Evolutionary conservation across 2,797 vertebrate species (phyloP).

Genomic region (Phrynocephalus vlangalii): DNA sequence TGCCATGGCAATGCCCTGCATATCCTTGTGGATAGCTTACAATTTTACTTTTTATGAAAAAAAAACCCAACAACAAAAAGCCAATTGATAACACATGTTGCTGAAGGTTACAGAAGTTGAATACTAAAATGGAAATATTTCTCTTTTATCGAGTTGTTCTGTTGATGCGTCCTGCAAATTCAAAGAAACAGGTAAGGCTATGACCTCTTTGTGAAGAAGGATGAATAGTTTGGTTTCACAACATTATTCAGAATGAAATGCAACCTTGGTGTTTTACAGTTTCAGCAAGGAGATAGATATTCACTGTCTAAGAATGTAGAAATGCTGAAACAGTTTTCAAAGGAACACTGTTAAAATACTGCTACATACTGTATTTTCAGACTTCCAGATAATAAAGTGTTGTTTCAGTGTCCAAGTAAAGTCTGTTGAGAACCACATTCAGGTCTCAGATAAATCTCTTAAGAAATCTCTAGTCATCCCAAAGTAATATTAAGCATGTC

Average conservation of each 20-base stretch:
- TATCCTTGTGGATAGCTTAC: conserved; percentile 85
- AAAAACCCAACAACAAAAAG: conserved; percentile 78
- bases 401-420: conserved; percentile 75
- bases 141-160: conserved; percentile 74
- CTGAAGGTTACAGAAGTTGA: conserved; percentile 85
- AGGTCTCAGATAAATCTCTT: conserved; percentile 68
- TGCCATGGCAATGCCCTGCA: conserved; percentile 85
- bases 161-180: conserved; percentile 74
- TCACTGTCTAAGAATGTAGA: conserved; percentile 14
- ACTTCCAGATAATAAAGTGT: conserved; percentile 70
- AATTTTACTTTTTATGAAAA: conserved; percentile 78
- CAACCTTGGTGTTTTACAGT: conserved; percentile 71
- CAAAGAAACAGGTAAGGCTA: conserved; percentile 75
- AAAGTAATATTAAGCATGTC: conserved; percentile 75
- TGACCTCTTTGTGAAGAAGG: conserved; percentile 69
- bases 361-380: conserved; percentile 62
- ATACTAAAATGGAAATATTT: conserved; percentile 86
- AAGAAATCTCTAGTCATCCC: conserved; percentile 65
- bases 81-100: conserved; percentile 82
- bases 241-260: conserved; percentile 70
- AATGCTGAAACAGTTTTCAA: background rate
- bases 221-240: conserved; percentile 74
- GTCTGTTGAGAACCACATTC: conserved; percentile 75
- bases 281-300: conserved; percentile 44
- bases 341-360: conserved; percentile 33